A percentile compares a stretch with the other conserved stretches of the same genome.
phyloP scores from a whole-genome alignment of 2,888 invertebrate genomes.

The Drosophila neonasuta region DNA sequence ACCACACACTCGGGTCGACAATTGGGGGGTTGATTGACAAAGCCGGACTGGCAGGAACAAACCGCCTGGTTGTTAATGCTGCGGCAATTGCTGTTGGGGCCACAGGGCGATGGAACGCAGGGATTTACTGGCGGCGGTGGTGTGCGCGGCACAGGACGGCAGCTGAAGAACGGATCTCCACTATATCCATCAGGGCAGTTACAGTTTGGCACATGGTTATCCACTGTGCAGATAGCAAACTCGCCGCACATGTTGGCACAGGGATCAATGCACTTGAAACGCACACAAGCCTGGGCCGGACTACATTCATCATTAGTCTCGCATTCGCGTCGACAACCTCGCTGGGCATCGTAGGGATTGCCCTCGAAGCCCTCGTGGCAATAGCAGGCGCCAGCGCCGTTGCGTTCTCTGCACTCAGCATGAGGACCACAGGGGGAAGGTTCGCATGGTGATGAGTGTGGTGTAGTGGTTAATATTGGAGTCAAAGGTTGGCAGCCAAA shows the following conservation, averaged over 20 bases:
- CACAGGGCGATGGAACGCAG: slow-evolving; percentile 93
- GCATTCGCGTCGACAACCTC: slow-evolving; percentile 89
- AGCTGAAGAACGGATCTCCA: slow-evolving; percentile 92
- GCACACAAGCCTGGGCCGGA: slow-evolving; percentile 88
- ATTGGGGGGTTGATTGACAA: slow-evolving; percentile 89
- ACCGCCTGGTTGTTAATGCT: slow-evolving; percentile 91
- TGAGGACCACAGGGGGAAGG: slow-evolving; percentile 94
- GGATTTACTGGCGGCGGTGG: slow-evolving; percentile 85
- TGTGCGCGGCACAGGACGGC: slow-evolving; percentile 84
- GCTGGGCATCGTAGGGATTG: slow-evolving; percentile 88
- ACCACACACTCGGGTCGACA: slow-evolving; percentile 93
- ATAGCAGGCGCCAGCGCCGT: slow-evolving; percentile 92
- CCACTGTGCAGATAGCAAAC: slow-evolving; percentile 89
- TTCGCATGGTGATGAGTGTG: slow-evolving; percentile 88
- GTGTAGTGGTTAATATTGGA: slow-evolving; percentile 85
- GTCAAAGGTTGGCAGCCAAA: slow-evolving; percentile 83
- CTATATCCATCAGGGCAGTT: slow-evolving; percentile 89
- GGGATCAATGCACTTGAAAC: slow-evolving; percentile 92
- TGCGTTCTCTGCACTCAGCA: slow-evolving; percentile 91
- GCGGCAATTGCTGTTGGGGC: slow-evolving; percentile 93
- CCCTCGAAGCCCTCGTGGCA: slow-evolving; percentile 91
- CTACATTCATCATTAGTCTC: slow-evolving; percentile 90
- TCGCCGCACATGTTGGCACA: slow-evolving; percentile 92
- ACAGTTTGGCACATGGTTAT: slow-evolving; percentile 90
- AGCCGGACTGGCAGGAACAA: slow-evolving; percentile 91